A percentile compares a stretch with the other conserved stretches of the same genome.
Conservation (phyloP, 2,888 invertebrate genomes). For the Leptinotarsa peninsularis region DNA sequence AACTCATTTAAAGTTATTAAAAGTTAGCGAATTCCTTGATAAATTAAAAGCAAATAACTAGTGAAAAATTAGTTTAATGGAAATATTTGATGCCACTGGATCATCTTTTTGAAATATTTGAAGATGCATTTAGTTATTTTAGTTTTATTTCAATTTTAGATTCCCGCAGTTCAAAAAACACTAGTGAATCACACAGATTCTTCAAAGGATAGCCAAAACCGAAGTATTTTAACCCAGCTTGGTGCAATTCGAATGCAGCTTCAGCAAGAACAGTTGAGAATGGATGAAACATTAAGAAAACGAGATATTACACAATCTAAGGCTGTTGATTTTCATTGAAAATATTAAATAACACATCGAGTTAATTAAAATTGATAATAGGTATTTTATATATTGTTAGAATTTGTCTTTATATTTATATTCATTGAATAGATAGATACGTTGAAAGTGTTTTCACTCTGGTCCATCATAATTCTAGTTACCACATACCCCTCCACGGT, state of each 20-base stretch:
- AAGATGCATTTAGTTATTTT: no score
- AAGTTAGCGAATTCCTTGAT: no score
- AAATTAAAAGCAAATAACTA: no score
- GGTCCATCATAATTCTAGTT: not conserved
- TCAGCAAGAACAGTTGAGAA: conserved; percentile 74
- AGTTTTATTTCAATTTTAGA: conserved; percentile 59
- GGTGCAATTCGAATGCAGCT: conserved; percentile 77
- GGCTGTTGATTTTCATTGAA: conserved; percentile 64
- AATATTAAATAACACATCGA: conserved; percentile 54
- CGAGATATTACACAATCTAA: conserved; percentile 63
- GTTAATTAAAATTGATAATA: conserved; percentile 53
- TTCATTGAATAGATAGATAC: conserved; percentile 51
- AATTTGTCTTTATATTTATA: conserved; percentile 62
- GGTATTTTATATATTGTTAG: conserved; percentile 62
- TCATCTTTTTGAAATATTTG: no score
- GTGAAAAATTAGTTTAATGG: no score
- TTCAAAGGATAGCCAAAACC: conserved; percentile 65
- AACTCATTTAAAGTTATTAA: no score
- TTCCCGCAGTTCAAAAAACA: conserved; percentile 76
- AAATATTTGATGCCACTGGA: no score
- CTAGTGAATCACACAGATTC: conserved; percentile 67
- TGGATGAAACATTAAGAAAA: conserved; percentile 68
- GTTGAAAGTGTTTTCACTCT: conserved; percentile 34
- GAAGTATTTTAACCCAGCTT: conserved; percentile 74
- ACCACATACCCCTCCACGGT: not conserved